Evolutionary conservation across 1,140 invertebrate genomes (phyloP).

Genomic region (Caenorhabditis latens): DNA sequence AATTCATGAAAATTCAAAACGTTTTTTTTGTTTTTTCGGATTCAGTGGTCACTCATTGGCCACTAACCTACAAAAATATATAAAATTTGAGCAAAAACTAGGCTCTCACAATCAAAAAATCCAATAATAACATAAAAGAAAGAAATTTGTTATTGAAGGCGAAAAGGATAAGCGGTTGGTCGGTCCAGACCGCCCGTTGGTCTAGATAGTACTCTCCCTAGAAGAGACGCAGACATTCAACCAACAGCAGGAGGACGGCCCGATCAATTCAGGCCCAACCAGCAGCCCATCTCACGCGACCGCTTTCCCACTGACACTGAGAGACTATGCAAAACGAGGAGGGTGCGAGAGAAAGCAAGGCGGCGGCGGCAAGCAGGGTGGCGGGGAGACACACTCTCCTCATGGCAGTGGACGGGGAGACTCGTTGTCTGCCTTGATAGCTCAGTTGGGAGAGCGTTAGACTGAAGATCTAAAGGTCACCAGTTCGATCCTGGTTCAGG

Average conservation of each 20-base stretch:
- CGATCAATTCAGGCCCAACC: slow-evolving; percentile 36
- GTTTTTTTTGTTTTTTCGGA: no score
- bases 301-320: neutral
- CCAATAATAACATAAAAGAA: no score
- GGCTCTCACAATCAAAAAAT: no score
- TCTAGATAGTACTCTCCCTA: neutral
- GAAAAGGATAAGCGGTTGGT: no score
- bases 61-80: no score
- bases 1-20: no score
- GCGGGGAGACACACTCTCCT: neutral
- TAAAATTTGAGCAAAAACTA: no score
- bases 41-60: no score
- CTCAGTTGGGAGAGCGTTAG: slow-evolving; percentile 80
- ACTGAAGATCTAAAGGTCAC: slow-evolving; percentile 81
- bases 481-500: slow-evolving; percentile 79
- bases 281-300: slow-evolving; percentile 15
- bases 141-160: no score
- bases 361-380: neutral
- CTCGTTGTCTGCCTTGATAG: slow-evolving; percentile 66
- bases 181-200: no score
- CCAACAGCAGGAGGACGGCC: neutral
- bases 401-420: neutral
- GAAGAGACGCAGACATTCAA: slow-evolving; percentile 11
- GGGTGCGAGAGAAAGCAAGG: neutral
- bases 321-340: neutral